A percentile compares a stretch with the other conserved stretches of the same genome.
These are phyloP conservation scores for Sturmia bella DNA, from an alignment of 2,888 invertebrate species.

Conservation along the genomic window DNA sequence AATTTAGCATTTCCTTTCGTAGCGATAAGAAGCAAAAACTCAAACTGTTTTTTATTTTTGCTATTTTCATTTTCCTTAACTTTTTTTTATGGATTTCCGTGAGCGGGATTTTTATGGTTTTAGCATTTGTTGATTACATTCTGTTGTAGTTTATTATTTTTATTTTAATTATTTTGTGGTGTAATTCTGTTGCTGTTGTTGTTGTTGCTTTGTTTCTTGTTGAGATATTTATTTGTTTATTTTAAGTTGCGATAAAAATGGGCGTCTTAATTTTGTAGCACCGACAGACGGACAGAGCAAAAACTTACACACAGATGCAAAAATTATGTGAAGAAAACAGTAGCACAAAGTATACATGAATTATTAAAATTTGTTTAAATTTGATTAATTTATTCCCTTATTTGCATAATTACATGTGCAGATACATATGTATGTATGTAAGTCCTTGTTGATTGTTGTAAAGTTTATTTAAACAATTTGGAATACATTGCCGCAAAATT, in stretches of 20 bases:
- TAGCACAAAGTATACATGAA: conserved; percentile 33
- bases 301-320: not conserved
- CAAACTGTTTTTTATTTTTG: conserved; percentile 20
- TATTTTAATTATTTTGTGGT: conserved; percentile 55
- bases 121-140: conserved; percentile 47
- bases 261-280: conserved; percentile 48
- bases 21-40: conserved; percentile 30
- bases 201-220: not conserved
- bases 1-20: conserved; percentile 51
- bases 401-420: not conserved
- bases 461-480: conserved; percentile 9
- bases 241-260: conserved; percentile 56
- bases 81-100: conserved; percentile 60
- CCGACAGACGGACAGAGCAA: not conserved
- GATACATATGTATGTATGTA: conserved; percentile 6
- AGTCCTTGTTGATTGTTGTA: conserved; percentile 1
- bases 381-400: conserved; percentile 4
- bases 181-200: conserved; percentile 18
- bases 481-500: conserved; percentile 37
- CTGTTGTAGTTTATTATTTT: conserved; percentile 40
- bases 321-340: conserved; percentile 25
- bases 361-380: conserved; percentile 21
- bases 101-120: conserved; percentile 39
- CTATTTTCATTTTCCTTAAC: conserved; percentile 26
- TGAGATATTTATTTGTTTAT: conserved; percentile 39